Base-by-base conservation (phyloP, 2,888 invertebrate species). In the Antheraea yamamai region DNA sequence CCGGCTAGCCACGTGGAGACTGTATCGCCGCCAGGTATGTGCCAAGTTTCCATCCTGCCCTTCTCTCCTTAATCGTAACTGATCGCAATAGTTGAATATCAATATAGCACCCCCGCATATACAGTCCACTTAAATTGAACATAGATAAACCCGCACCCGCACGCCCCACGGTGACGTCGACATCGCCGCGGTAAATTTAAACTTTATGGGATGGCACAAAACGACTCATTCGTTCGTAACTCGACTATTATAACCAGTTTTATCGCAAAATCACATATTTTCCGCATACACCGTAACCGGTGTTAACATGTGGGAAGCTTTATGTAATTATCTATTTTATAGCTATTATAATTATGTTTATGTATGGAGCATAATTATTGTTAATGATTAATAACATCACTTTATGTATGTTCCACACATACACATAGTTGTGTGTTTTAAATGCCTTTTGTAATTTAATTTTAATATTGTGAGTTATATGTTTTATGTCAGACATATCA, bases 251-350 rank as follows among this genome's bases (percentile, higher is more conserved):
- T 39, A 70, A n/a, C 70, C 71, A 70, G 75, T 8, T 68, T 16
- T 23, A 14, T 70, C n/a, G 58, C 55, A 47, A 75, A 75, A 70
- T 35, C 20, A 20, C 70, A 20, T 58, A 10, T 72, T 71, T 47
- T 72, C 23, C 39, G 55, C 55, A 68, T 58, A 58, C 73, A 23
- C 73, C 55, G 75, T 64, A 75, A 77, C 77, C 74, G 75, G 68
- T 75, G 77, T 79, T 30, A 58, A 72, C 72, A 76, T 78, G 82
- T 81, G 79, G 80, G 81, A 81, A 80, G 80, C 79, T 79, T 77
- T 78, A 76, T 79, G 79, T 75, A 82, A 82, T 82, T 79, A 82
- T 75, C 52, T 78, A 73, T 78, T 71, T 77, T 76, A 76, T 76
- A 76, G 72, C 74, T 74, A 76, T 76, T 76, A 74, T 79, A 78